Percentiles rank a stretch among this genome's conserved stretches.
Evolutionary conservation across 1,140 invertebrate species (phyloP).

Genomic region (Nasonia giraulti): DNA sequence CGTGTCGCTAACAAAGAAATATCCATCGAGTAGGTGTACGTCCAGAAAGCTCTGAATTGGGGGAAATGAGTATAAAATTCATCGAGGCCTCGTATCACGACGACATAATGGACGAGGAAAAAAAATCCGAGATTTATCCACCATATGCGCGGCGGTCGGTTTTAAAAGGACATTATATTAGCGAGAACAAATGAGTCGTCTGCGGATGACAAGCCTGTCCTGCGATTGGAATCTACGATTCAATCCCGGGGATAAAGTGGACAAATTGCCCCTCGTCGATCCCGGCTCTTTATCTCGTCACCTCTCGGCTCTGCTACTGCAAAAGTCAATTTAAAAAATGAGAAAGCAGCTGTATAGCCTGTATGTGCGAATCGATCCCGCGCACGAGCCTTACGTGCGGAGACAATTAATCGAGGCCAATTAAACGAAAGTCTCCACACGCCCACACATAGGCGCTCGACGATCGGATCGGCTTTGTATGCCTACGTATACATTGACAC

Average conservation of each 20-base stretch:
- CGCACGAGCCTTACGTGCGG: not conserved
- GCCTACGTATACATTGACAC: conserved; percentile 18
- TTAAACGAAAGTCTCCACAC: conserved; percentile 29
- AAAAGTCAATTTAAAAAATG: conserved; percentile 40
- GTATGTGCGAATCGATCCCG: conserved; percentile 19
- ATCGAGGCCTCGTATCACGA: not conserved
- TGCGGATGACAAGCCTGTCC: conserved; percentile 63
- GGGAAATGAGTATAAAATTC: not conserved
- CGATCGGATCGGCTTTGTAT: not conserved
- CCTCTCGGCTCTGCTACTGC: too few species aligned
- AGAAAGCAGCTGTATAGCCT: not conserved
- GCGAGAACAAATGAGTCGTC: conserved; percentile 52
- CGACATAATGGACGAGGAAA: not conserved
- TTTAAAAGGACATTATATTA: conserved; percentile 45
- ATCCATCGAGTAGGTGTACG: too few species aligned
- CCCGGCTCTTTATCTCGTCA: not conserved
- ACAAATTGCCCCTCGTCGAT: conserved; percentile 56
- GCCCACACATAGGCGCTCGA: not conserved
- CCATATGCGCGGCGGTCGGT: not conserved
- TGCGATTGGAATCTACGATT: conserved; percentile 63
- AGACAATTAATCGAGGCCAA: conserved; percentile 35
- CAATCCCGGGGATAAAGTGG: conserved; percentile 59
- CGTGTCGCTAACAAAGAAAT: too few species aligned
- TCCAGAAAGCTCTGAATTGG: not conserved
- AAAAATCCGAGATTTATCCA: not conserved